phyloP scores from a whole-genome alignment of 2,113 vertebrate genomes.

The Spermophilus dauricus region DNA sequence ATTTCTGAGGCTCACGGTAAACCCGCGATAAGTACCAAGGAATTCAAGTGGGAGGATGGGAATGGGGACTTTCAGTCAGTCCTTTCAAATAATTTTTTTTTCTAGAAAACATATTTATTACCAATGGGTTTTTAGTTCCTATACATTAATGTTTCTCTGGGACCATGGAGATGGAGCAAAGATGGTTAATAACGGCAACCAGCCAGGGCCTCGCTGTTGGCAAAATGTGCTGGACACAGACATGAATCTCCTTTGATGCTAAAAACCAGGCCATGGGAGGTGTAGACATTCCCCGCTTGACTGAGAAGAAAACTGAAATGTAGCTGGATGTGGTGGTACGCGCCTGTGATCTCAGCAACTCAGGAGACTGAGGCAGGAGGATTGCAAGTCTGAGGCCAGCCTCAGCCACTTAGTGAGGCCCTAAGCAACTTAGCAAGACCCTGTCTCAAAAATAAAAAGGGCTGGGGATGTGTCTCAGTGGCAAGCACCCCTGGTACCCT shows the following conservation, averaged over 20 bases:
- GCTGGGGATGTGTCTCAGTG: too few species aligned
- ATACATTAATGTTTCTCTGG: fast-evolving
- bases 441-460: too few species aligned
- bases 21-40: too few species aligned
- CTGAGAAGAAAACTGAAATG: not conserved
- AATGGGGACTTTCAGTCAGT: not conserved
- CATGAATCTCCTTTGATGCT: not conserved
- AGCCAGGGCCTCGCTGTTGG: not conserved
- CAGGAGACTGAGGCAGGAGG: too few species aligned
- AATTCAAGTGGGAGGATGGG: not conserved
- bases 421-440: too few species aligned
- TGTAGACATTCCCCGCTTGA: not conserved
- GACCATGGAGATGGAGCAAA: fast-evolving
- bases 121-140: fast-evolving
- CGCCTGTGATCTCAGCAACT: too few species aligned
- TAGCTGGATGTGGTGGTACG: too few species aligned
- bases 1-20: not conserved
- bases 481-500: too few species aligned
- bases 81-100: not conserved
- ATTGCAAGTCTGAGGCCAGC: too few species aligned
- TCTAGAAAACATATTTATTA: not conserved
- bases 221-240: not conserved
- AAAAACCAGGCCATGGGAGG: not conserved
- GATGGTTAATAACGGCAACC: not conserved
- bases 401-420: too few species aligned